A percentile compares a stretch with the other conserved stretches of the same genome.
These are phyloP conservation scores for Callopanchax toddi DNA, from an alignment of 2,113 vertebrate genomes.

Conservation along the genomic window DNA sequence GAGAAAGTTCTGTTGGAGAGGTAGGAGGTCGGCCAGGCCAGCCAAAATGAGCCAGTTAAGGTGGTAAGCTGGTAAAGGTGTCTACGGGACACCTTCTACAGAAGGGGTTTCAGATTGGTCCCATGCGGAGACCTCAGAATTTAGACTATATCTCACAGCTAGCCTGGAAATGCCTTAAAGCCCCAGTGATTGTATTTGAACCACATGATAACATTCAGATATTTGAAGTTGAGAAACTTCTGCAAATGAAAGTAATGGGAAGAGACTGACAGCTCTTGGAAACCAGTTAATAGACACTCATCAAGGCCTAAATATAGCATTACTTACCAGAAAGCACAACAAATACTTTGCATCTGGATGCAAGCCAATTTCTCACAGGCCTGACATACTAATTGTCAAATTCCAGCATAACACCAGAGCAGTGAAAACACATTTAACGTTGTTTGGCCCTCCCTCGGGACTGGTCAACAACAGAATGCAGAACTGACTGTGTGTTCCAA, in stretches of 20 bases:
- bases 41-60: no score
- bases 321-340: not conserved
- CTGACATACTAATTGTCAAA: conserved; percentile 23
- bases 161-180: no score
- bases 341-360: not conserved
- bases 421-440: conserved; percentile 38
- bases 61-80: no score
- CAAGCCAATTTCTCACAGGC: not conserved
- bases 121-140: no score
- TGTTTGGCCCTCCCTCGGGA: conserved; percentile 29
- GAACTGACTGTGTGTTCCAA: conserved; percentile 54
- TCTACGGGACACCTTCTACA: no score
- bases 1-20: no score
- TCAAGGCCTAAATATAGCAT: not conserved
- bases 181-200: not conserved
- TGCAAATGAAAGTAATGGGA: not conserved
- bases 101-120: no score
- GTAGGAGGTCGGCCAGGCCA: no score
- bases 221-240: not conserved
- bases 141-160: no score
- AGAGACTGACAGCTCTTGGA: not conserved
- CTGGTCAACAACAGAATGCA: conserved; percentile 51
- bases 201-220: not conserved
- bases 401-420: conserved; percentile 13
- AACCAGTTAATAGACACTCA: not conserved